Evolutionary conservation across 2,888 invertebrate species (phyloP), one percentile per base, ranked within the genome.

Genomic region (Apodemia zela): DNA sequence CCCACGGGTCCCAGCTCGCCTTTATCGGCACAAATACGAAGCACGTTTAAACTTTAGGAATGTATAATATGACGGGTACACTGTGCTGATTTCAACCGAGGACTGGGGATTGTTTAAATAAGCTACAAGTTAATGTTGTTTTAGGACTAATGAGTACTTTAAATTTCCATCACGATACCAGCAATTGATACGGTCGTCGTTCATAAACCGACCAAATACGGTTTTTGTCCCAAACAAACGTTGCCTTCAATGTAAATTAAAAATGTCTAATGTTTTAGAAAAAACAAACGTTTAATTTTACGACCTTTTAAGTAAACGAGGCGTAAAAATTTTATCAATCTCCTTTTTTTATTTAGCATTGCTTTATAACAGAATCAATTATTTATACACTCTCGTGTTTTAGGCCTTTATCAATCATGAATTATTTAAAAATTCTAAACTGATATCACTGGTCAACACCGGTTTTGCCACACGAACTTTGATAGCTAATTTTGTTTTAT

Each of bases 61-160:
- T 74, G 72, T 70, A 69, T 72, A 73, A 74, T 71, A 70, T 66
- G 69, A 69, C 60, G 66, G 64, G 42, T 25, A 60, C 66, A 62
- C 69, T 68, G 63, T 70, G 69, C 73, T 78, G 79, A 80, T 79
- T 82, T 73, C 62, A 67, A 45, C 45, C n/a, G 73, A 71, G 70
- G 68, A 67, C 29, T 54, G 11, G 17, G 29, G 59, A 57, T 70
- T 81, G 80, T 82, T 80, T 80, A 77, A 78, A 78, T 79, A 82
- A 78, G 75, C 77, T 74, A 73, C 73, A 76, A 81, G 80, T 81
- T 81, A 72, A 75, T 82, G 81, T 88, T 88, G 79, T 83, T 84
- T 87, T 86, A 86, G 85, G 85, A 76, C 80, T 81, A 82, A 89
- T 83, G 77, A 83, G 77, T 73, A 73, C 77, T 78, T 79, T 75